phyloP scores from a whole-genome alignment of 2,797 vertebrate species.

The Oryzias dopingdopingensis region DNA sequence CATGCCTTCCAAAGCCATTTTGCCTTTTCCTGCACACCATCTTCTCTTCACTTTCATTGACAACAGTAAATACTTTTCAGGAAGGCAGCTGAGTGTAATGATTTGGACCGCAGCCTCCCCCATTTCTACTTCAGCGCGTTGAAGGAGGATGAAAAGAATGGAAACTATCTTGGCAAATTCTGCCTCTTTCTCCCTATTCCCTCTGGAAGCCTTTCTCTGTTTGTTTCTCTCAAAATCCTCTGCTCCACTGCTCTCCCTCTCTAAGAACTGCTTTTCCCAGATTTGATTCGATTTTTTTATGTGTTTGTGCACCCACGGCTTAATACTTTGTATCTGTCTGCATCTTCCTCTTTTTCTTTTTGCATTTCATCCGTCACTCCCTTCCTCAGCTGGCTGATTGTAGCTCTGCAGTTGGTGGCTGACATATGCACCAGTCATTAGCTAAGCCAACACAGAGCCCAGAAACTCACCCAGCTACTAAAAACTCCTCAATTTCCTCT shows the following conservation, averaged over 20 bases:
- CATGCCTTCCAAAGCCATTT: conserved; percentile 22
- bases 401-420: conserved; percentile 62
- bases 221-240: conserved; percentile 58
- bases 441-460: conserved; percentile 64
- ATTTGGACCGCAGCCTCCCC: conserved; percentile 58
- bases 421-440: conserved; percentile 74
- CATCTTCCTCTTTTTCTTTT: conserved; percentile 30
- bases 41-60: conserved; percentile 32
- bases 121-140: conserved; percentile 52
- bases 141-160: conserved; percentile 63
- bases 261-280: conserved; percentile 31
- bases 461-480: conserved; percentile 62
- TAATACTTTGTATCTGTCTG: conserved; percentile 50
- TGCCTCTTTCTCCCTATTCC: conserved; percentile 33
- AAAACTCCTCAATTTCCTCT: conserved; percentile 57
- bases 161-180: conserved; percentile 69
- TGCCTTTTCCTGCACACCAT: conserved; percentile 16
- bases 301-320: conserved; percentile 15
- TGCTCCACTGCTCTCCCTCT: conserved; percentile 33
- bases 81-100: conserved; percentile 59
- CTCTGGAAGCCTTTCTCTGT: conserved; percentile 50
- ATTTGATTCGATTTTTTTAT: conserved; percentile 14
- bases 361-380: conserved; percentile 30
- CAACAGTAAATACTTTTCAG: conserved; percentile 65
- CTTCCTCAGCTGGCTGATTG: conserved; percentile 70